Evolutionary conservation across 2,113 vertebrate species (phyloP), one percentile per base, ranked within the genome.

Genomic region (Esox niger): DNA sequence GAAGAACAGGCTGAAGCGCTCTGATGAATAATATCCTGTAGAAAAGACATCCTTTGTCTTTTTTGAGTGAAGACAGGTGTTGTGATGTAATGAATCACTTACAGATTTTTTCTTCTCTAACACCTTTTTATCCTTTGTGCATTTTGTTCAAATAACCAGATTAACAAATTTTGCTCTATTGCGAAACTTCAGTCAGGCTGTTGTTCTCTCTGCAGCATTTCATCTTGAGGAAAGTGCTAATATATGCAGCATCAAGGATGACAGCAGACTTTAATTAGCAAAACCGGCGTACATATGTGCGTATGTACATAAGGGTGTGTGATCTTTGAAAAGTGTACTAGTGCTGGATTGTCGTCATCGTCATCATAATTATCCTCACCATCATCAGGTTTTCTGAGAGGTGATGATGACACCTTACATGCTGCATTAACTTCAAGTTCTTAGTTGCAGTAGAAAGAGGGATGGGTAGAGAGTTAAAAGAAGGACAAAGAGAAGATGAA

Each of bases 261-360:
- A 86, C 87, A 71, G 72, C 82, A 83, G 64, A 64, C 82, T 87
- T 89, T 91, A 91, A 91, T 91, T 89, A 83, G 83, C 78, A 15
- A 5, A 56, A 43, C 62, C 6, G 31, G 46, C 35, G 52, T 25
- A 17, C 20, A 21, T 66, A 70, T 6, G 62, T 49, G 59, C 2
- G 31, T n/a, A 35, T 43, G 64, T 32, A n/a, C 23, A 9, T 66
- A 72, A 73, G 73, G 64, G 68, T 76, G 68, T 75, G 75, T 87
- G 87, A 90, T 87, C 88, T 90, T 89, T 88, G 67, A 43, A 15
- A 43, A 43, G 38, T 43, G 38, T 43, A 15, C 35, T 17, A 15
- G 38, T 43, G 38, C 38, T 85, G 85, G 80, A 85, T 86, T 86
- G 76, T 86, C 77, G n/a, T n/a, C n/a, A n/a, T n/a, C n/a, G n/a